phyloP scores from a whole-genome alignment of 2,797 vertebrate genomes.

The Pyrocephalus nanus region DNA sequence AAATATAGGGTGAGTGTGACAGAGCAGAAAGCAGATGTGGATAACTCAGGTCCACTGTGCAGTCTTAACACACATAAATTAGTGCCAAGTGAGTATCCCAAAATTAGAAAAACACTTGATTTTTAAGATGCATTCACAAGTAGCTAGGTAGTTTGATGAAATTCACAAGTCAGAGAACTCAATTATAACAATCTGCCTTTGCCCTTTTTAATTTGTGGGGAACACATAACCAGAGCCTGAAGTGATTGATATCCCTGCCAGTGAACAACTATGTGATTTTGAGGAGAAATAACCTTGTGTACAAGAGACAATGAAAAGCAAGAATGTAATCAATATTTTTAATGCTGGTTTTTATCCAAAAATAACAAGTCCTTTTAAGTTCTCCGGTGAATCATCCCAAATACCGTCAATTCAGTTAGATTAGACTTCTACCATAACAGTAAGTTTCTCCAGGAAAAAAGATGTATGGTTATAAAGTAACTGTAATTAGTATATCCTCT shows the following conservation, averaged over 20 bases:
- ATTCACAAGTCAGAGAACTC: background rate
- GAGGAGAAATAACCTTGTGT: conserved; percentile 10
- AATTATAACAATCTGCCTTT: background rate
- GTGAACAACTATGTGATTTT: background rate
- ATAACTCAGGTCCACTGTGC: background rate
- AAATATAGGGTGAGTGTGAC: background rate
- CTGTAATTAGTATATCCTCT: conserved; percentile 7
- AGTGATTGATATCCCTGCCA: background rate
- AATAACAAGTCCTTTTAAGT: conserved; percentile 16
- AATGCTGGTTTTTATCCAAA: conserved; percentile 19
- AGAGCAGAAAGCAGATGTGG: background rate
- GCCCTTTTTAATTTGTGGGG: background rate
- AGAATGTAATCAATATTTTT: conserved; percentile 23
- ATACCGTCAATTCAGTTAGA: conserved; percentile 11
- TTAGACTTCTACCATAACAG: background rate
- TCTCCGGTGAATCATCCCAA: background rate
- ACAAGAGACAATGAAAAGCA: conserved; percentile 3
- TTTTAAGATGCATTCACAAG: background rate
- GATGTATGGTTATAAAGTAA: background rate
- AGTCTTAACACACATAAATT: background rate
- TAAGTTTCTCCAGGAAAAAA: background rate
- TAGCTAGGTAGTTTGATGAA: background rate
- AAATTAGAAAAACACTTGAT: background rate
- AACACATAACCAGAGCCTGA: background rate
- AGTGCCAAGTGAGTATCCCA: background rate